Evolutionary conservation across 1,140 invertebrate species (phyloP).

Genomic region (Cataglyphis hispanica): DNA sequence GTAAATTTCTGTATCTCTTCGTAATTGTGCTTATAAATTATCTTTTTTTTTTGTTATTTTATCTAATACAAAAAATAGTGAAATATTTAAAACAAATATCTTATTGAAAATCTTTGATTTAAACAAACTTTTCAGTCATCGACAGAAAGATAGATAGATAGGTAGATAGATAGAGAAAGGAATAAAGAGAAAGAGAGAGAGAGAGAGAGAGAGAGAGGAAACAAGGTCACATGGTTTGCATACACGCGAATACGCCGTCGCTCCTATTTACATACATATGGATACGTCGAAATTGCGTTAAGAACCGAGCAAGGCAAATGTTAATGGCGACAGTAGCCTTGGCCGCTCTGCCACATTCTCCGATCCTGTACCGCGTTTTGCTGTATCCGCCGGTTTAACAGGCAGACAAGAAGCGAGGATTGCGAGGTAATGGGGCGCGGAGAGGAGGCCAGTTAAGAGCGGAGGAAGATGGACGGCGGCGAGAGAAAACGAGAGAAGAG

Average conservation of each 20-base stretch:
- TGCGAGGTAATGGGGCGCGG: constrained; percentile 68
- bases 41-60: not conserved
- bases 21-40: constrained; percentile 15
- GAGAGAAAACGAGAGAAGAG: constrained; percentile 48
- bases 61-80: constrained; percentile 19
- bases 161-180: too few species aligned
- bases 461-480: constrained; percentile 68
- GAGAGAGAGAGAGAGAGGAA: constrained; percentile 43
- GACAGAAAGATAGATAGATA: too few species aligned
- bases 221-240: constrained; percentile 63
- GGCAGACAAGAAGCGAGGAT: constrained; percentile 76
- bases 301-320: constrained; percentile 71
- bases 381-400: constrained; percentile 77
- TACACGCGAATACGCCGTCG: constrained; percentile 47
- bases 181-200: not conserved
- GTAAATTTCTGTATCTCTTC: not conserved
- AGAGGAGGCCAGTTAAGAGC: constrained; percentile 63
- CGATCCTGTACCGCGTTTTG: constrained; percentile 80
- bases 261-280: constrained; percentile 76
- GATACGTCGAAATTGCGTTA: constrained; percentile 75
- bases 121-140: not conserved
- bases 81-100: not conserved
- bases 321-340: constrained; percentile 78
- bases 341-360: constrained; percentile 77
- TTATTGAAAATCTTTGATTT: not conserved